Percentiles rank a stretch among this genome's conserved stretches.
Conservation (phyloP, 2,888 invertebrate genomes). For the Tupiocoris notatus region DNA sequence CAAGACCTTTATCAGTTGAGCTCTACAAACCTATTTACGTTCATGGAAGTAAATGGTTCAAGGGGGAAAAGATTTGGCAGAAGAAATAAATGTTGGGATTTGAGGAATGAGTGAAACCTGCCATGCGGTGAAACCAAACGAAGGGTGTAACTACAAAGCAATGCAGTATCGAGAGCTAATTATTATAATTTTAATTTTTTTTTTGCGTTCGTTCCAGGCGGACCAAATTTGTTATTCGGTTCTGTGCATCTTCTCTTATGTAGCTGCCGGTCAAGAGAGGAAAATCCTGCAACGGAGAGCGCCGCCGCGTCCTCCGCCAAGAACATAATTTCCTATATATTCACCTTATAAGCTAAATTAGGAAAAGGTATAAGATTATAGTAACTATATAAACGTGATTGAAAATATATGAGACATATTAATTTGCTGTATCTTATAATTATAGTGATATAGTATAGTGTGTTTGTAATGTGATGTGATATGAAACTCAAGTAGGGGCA, state of each 20-base stretch:
- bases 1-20: too few species aligned
- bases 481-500: neutral
- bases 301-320: conserved; percentile 30
- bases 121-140: too few species aligned
- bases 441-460: too few species aligned
- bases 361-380: neutral
- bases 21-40: too few species aligned
- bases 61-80: neutral
- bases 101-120: too few species aligned
- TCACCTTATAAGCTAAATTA: neutral
- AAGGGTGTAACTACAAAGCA: too few species aligned
- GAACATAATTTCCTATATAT: conserved; percentile 7
- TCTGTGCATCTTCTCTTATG: conserved; percentile 97
- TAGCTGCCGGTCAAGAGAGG: conserved; percentile 87
- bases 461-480: neutral
- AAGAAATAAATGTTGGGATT: too few species aligned
- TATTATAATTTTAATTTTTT: too few species aligned
- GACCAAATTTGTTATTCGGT: conserved; percentile 99
- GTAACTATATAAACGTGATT: neutral
- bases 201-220: too few species aligned
- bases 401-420: conserved; percentile 3
- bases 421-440: too few species aligned
- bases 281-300: conserved; percentile 44
- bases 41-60: too few species aligned
- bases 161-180: too few species aligned